Base-by-base conservation (phyloP, 2,797 vertebrate species). In the Smutsia gigantea region DNA sequence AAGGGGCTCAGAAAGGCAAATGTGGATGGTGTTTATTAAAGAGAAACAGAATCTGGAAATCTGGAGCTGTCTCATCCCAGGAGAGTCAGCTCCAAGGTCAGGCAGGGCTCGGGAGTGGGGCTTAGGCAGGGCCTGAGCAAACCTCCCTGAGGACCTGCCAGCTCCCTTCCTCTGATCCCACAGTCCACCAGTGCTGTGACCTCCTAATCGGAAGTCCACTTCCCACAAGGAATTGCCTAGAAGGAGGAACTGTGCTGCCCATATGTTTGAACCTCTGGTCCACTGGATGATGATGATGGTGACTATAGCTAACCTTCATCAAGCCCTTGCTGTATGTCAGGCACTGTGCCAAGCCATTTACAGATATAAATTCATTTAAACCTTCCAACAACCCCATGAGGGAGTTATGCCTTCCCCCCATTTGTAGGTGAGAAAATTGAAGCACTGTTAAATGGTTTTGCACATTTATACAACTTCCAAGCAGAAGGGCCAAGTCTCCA, bases 21-120 rank as follows among this genome's bases (percentile, higher is more conserved):
- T 83, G 74, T 63, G 89, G 75, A 55, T 37, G 68, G 90, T 96
- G 88, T 93, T 96, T 88, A 83, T 66, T 79, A 96, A 89, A 51
- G 81, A 96, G 75, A 46, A 46, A 64, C 2, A 64, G 84, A 83
- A 91, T 93, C 82, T 29, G 37, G 91, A 78, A 86, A 55, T 17
- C 64, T 53, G 64, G 82, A 59, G 21, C 75, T 69, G 39, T 61
- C 57, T 39, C 53, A 15, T 74, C 27, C n/a, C 15, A 2, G 39
- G 29, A 77, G n/a, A 94, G 12, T n/a, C 14, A 34, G 53, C n/a
- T 89, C 63, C 86, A 81, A 34, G 53, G 59, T 57, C 7, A 0
- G n/a, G 37, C 37, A 37, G 66, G 68, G 19, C 18, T n/a, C 27
- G 72, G 90, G 25, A 93, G 29, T 1, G 0, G 77, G 83, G 59